phyloP scores from a whole-genome alignment of 1,140 invertebrate species.

The Drosophila eugracilis region DNA sequence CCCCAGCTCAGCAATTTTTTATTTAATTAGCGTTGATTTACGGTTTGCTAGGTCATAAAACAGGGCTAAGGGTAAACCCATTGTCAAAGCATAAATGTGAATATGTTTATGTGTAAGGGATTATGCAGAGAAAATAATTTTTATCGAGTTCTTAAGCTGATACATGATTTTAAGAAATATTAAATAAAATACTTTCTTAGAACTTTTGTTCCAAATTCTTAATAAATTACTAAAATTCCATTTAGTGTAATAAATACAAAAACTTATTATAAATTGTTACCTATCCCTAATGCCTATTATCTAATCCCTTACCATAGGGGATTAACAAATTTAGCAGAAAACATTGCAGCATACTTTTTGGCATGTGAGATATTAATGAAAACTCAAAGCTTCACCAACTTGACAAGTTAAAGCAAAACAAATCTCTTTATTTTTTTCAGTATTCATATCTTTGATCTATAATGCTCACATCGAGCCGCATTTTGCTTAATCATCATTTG shows the following conservation, averaged over 20 bases:
- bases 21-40: conserved; percentile 77
- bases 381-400: not conserved
- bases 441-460: conserved; percentile 50
- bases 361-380: not conserved
- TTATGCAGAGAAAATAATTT: conserved; percentile 3
- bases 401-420: not conserved
- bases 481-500: conserved; percentile 33
- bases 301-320: no score
- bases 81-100: conserved; percentile 19
- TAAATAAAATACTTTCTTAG: no score
- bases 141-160: not conserved
- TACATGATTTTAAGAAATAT: no score
- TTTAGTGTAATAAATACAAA: no score
- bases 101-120: conserved; percentile 30
- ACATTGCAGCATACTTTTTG: not conserved
- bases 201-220: no score
- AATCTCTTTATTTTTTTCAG: conserved; percentile 7
- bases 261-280: no score
- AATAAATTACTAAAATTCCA: no score
- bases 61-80: conserved; percentile 20
- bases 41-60: conserved; percentile 46
- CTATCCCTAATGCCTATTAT: no score
- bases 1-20: conserved; percentile 55
- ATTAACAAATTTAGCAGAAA: no score
- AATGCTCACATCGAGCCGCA: conserved; percentile 40